Percentiles rank a stretch among this genome's conserved stretches.
phyloP scores from a whole-genome alignment of 2,113 vertebrate genomes.

The Muntiacus muntjak region DNA sequence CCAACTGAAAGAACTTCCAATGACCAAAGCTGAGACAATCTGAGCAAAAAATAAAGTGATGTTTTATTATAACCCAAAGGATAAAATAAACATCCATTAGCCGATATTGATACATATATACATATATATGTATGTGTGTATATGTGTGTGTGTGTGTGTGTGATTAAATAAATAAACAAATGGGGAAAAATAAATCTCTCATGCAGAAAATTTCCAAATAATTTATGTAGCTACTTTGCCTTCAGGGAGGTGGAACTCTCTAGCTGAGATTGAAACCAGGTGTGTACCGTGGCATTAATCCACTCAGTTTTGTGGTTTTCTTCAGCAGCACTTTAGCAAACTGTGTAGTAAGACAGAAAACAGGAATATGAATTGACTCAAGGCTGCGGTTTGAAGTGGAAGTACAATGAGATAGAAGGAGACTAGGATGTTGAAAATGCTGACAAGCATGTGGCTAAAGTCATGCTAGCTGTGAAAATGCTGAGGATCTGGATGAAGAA shows the following conservation, averaged over 20 bases:
- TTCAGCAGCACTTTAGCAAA: neutral
- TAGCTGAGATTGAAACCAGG: neutral
- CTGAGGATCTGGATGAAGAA: neutral
- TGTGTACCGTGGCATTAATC: rapidly evolving
- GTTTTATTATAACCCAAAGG: neutral
- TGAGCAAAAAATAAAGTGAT: neutral
- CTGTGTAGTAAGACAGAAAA: neutral
- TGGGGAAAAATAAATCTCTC: neutral
- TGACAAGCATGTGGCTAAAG: neutral
- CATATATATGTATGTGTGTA: neutral
- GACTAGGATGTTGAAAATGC: neutral
- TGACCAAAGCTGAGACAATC: neutral
- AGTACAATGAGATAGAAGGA: neutral
- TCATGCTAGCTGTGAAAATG: neutral
- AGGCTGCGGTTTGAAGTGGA: neutral
- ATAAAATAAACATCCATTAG: neutral
- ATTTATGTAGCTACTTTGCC: neutral
- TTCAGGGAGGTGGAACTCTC: neutral
- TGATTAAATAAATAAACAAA: neutral
- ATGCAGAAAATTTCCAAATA: neutral
- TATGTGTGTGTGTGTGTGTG: neutral
- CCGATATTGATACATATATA: neutral
- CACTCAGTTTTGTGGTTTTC: neutral
- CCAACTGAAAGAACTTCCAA: neutral
- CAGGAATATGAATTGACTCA: neutral